Evolutionary conservation across 2,888 invertebrate genomes (phyloP).

Genomic region (Conomelus anceps): DNA sequence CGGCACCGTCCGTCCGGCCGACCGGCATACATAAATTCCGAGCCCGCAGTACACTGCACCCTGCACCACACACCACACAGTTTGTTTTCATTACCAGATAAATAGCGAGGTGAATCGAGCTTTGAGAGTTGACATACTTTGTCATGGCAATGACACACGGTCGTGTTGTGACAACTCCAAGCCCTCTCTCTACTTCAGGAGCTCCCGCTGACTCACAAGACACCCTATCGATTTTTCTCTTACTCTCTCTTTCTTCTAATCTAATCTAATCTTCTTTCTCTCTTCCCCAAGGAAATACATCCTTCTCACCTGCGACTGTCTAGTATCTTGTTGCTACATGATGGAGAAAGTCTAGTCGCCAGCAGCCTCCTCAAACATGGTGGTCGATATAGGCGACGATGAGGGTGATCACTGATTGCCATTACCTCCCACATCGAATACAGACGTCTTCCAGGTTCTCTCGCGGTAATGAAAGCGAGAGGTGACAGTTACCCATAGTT

Average conservation of each 20-base stretch:
- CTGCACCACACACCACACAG: background rate
- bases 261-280: background rate
- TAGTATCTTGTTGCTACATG: background rate
- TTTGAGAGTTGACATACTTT: conserved; percentile 4
- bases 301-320: background rate
- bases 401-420: background rate
- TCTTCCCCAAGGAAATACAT: background rate
- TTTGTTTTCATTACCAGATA: conserved; percentile 13
- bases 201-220: background rate
- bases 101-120: conserved; percentile 8
- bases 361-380: background rate
- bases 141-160: conserved; percentile 7
- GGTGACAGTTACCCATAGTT: background rate
- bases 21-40: background rate
- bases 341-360: background rate
- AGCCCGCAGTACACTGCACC: background rate
- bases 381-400: background rate
- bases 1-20: too few relatives aligned
- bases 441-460: background rate
- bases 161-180: conserved; percentile 7
- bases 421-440: background rate
- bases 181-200: background rate
- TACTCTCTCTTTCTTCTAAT: background rate
- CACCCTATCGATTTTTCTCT: background rate
- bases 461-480: background rate